Percentiles rank a stretch among this genome's conserved stretches.
phyloP scores from a whole-genome alignment of 2,888 invertebrate species.

The Pristionchus mayeri region DNA sequence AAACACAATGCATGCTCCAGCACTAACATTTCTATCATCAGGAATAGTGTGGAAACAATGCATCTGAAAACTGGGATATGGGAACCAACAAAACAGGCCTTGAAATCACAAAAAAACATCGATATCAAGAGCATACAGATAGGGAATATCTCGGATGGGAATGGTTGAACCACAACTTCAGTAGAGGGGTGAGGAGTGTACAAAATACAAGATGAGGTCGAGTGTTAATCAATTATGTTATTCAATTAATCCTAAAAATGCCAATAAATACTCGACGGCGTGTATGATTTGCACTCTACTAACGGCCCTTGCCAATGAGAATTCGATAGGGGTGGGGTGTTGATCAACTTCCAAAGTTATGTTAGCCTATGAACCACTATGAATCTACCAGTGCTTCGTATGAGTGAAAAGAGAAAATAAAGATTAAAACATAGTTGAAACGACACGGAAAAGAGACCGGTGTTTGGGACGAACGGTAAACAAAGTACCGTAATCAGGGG shows the following conservation, averaged over 20 bases:
- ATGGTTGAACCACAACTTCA: conserved; percentile 37
- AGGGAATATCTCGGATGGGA: conserved; percentile 27
- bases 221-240: background rate
- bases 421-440: conserved; percentile 28
- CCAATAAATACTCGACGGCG: background rate
- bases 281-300: background rate
- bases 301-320: background rate
- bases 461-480: background rate
- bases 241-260: background rate
- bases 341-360: background rate
- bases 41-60: background rate
- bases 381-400: conserved; percentile 11
- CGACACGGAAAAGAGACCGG: background rate
- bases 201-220: background rate
- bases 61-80: background rate
- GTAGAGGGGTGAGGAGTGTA: background rate
- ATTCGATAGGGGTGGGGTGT: background rate
- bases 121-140: conserved; percentile 35
- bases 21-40: too few species aligned
- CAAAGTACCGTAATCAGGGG: background rate
- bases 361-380: conserved; percentile 21
- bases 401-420: background rate
- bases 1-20: too few species aligned
- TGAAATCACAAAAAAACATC: background rate
- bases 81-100: background rate